Percentiles rank a stretch among this genome's conserved stretches.
phyloP scores from a whole-genome alignment of 1,140 invertebrate genomes.

The Chlorops oryzae region DNA sequence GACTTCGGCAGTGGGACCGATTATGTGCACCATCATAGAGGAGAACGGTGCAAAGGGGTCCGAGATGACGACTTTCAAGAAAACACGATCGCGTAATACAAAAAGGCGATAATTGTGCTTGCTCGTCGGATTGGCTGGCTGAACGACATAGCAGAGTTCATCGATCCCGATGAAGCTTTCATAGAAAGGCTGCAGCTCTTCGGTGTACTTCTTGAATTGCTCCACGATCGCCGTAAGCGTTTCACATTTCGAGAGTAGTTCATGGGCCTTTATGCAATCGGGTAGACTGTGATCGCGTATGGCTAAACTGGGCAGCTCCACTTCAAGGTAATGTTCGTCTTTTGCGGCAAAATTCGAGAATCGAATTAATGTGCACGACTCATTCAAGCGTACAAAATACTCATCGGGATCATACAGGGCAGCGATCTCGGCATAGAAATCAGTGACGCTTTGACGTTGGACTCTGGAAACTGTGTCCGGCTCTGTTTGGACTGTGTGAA shows the following conservation, averaged over 20 bases:
- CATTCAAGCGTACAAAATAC: constrained; percentile 27
- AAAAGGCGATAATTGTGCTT: constrained; percentile 36
- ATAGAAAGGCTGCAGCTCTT: constrained; percentile 35
- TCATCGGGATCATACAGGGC: constrained; percentile 21
- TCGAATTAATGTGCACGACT: constrained; percentile 17
- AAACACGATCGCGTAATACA: constrained; percentile 30
- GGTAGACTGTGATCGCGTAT: constrained; percentile 34
- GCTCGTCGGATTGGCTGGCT: constrained; percentile 29
- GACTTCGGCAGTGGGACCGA: constrained; percentile 39
- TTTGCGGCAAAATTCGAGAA: constrained; percentile 26
- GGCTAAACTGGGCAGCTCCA: constrained; percentile 25
- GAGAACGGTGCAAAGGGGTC: constrained; percentile 31
- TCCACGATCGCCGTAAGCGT: constrained; percentile 16
- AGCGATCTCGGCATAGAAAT: constrained; percentile 31
- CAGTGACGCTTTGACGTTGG: too few species aligned
- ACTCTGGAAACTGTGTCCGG: too few species aligned
- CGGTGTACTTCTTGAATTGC: constrained; percentile 30
- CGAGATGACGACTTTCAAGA: constrained; percentile 28
- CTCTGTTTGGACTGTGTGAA: too few species aligned
- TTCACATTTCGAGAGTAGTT: constrained; percentile 21
- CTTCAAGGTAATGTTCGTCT: constrained; percentile 31
- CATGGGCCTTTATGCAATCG: constrained; percentile 20
- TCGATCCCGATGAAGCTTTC: constrained; percentile 36
- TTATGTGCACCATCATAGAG: constrained; percentile 32
- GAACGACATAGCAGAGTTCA: constrained; percentile 38